A percentile compares a stretch with the other conserved stretches of the same genome.
These are phyloP conservation scores for Pycnonotus jocosus DNA, from an alignment of 2,113 vertebrate species.

Conservation along the genomic window DNA sequence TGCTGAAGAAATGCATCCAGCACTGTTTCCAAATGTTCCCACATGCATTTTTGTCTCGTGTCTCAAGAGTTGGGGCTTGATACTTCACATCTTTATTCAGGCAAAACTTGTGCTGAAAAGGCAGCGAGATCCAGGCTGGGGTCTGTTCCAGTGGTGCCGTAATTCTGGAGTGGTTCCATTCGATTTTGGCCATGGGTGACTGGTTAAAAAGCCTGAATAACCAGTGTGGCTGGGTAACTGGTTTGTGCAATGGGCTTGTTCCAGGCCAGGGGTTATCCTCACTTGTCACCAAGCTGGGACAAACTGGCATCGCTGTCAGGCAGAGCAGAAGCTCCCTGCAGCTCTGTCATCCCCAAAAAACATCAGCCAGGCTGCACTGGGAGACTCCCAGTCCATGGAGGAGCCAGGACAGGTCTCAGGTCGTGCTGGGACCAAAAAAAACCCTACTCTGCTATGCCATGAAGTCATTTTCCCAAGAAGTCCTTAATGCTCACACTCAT, in stretches of 20 bases:
- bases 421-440: neutral
- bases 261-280: slow-evolving; percentile 4
- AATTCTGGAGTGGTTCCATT: neutral
- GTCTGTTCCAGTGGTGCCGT: neutral
- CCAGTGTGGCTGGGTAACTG: neutral
- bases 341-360: neutral
- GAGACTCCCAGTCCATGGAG: neutral
- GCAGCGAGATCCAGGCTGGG: neutral
- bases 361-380: neutral
- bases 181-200: neutral
- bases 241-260: slow-evolving; percentile 13
- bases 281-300: neutral
- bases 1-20: slow-evolving; percentile 53
- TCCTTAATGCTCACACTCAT: neutral
- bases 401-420: neutral
- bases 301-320: neutral
- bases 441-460: neutral
- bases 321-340: neutral
- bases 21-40: slow-evolving; percentile 22
- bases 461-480: slow-evolving; percentile 17
- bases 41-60: slow-evolving; percentile 43
- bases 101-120: neutral
- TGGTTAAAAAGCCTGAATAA: neutral
- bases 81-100: slow-evolving; percentile 8
- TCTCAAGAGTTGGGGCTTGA: neutral